Base-by-base conservation (phyloP, 2,113 vertebrate species). In the Pygathrix nemaeus region DNA sequence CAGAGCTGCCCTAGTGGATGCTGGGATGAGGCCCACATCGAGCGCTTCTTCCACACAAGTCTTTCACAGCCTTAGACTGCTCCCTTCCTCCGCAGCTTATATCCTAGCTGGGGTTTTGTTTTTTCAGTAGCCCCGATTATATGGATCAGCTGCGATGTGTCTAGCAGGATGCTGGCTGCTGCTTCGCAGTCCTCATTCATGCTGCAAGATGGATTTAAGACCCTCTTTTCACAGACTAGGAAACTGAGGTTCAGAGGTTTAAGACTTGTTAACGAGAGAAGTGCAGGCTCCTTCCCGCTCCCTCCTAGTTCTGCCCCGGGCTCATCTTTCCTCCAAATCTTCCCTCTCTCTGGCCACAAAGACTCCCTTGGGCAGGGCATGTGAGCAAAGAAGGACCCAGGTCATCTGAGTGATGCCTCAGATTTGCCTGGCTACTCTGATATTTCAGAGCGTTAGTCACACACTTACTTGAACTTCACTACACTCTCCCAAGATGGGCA, bases 171-270 rank as follows among this genome's bases (percentile, higher is more conserved):
- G 55, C 93, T 32, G 4, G 18, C 38, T 32, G 48, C 76, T 1
- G 25, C 64, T 5, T 6, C 21, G 0, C 3, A 1, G 45, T 12
- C 78, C 25, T 50, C 48, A 0, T 0, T 52, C 68, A 20, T 1
- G 0, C 38, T 45, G 43, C 64, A 50, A 32, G 43, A 35, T 73
- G 84, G 45, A 23, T 61, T 85, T 72, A 12, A 27, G 23, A 40
- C 32, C n/a, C 48, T 70, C 43, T 92, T 30, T 38, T 48, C 81
- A 61, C 72, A 48, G 64, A 59, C 61, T 17, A 52, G 86, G 35
- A 97, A 40, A 85, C 70, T 3, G 30, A 94, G 95, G 57, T 12
- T 68, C 35, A 0, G 35, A 18, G 64, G 68, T 50, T 25, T 35
- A 16, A 72, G 68, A 73, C 23, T 32, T 66, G 30, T 4, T 57